Evolutionary conservation across 2,888 invertebrate species (phyloP).

Genomic region (Sarcophaga rosellei): DNA sequence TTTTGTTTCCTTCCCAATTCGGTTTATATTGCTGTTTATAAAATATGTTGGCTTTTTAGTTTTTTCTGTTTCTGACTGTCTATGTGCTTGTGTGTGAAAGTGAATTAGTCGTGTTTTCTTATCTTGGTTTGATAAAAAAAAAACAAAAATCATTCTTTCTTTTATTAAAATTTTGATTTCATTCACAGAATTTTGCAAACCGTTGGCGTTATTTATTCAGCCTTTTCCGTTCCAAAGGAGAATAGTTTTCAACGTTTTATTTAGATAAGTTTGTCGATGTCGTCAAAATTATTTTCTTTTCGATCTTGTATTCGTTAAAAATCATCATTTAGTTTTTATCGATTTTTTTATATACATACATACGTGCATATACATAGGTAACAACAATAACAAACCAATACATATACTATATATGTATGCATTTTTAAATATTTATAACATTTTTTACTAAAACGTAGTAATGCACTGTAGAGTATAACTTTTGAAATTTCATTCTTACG

Average conservation of each 20-base stretch:
- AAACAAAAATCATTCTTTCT: slow-evolving; percentile 7
- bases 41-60: not conserved
- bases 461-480: not conserved
- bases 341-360: too few relatives aligned
- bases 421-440: not conserved
- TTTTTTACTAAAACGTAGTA: not conserved
- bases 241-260: slow-evolving; percentile 62
- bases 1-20: not conserved
- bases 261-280: slow-evolving; percentile 55
- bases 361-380: too few relatives aligned
- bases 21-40: not conserved
- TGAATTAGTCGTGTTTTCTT: slow-evolving; percentile 6
- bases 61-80: not conserved
- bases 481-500: not conserved
- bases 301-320: not conserved
- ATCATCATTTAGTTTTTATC: not conserved
- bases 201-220: slow-evolving; percentile 80
- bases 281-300: not conserved
- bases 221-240: slow-evolving; percentile 71
- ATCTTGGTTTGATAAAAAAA: slow-evolving; percentile 20
- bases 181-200: slow-evolving; percentile 79
- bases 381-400: too few relatives aligned
- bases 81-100: not conserved
- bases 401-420: not conserved
- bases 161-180: slow-evolving; percentile 48